Evolutionary conservation across 2,113 vertebrate species (phyloP).

Genomic region (Carettochelys insculpta): DNA sequence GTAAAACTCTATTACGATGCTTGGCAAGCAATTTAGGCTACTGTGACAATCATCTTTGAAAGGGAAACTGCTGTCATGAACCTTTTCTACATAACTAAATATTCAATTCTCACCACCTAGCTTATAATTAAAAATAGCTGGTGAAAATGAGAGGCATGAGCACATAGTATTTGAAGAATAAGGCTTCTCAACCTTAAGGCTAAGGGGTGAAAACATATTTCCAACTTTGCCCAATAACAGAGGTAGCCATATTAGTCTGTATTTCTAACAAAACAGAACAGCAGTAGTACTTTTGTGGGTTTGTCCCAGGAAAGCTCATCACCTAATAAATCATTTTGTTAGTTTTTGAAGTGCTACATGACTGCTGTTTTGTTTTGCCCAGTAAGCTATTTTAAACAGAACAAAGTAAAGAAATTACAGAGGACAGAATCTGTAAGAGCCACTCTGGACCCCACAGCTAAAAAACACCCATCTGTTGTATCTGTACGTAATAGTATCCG

Average conservation of each 20-base stretch:
- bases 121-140: slow-evolving; percentile 45
- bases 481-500: neutral
- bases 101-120: slow-evolving; percentile 21
- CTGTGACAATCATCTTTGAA: slow-evolving; percentile 71
- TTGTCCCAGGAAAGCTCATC: too few relatives aligned
- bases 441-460: neutral
- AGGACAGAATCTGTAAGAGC: neutral
- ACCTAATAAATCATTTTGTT: too few relatives aligned
- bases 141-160: slow-evolving; percentile 9
- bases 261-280: too few relatives aligned
- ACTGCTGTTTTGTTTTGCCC: too few relatives aligned
- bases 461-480: neutral
- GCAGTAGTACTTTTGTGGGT: too few relatives aligned
- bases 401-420: neutral
- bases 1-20: slow-evolving; percentile 71
- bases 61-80: slow-evolving; percentile 65
- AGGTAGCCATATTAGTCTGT: too few relatives aligned
- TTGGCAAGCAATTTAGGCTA: slow-evolving; percentile 71
- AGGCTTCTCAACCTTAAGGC: too few relatives aligned
- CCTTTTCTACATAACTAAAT: slow-evolving; percentile 61
- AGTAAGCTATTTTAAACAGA: neutral
- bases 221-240: too few relatives aligned
- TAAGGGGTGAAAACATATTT: too few relatives aligned
- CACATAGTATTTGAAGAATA: neutral
- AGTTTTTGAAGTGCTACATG: too few relatives aligned